Base-by-base conservation (phyloP, 2,113 vertebrate genomes). In the Panthera tigris region DNA sequence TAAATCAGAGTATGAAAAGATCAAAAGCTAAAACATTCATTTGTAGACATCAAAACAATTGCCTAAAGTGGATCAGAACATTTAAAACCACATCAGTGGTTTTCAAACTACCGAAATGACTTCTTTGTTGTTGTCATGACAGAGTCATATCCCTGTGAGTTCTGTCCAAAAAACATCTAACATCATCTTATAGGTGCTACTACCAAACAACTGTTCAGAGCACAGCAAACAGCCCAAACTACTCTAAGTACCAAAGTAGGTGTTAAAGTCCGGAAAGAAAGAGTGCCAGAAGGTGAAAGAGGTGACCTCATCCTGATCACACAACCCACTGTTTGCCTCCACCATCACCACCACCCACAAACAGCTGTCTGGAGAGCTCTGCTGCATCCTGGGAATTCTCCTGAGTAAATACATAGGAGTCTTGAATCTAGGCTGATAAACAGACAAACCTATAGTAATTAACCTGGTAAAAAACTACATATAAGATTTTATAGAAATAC, bases 231-330 rank as follows among this genome's bases (percentile, higher is more conserved):
- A 93, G 80, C 31, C 80, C 79, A 96, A 89, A 89, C 45, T 69
- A 36, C 73, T 96, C 41, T 95, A 94, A 95, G 45, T 88, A 94
- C 85, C 85, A 86, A 97, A 96, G 93, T 69, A 98, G 96, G 96
- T 97, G 82, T 97, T 95, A 83, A 93, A 65, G 80, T 96, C 97
- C 96, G 96, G 98, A 98, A 98, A 97, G 94, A 91, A 92, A 96
- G 33, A 87, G 52, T 69, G 85, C 89, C 91, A 98, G 81, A 95
- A 95, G 83, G 86, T 96, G 65, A 69, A 96, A 95, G 90, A 74
- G 79, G 73, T 96, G 96, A 98, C 89, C 93, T 97, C 96, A 97
- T 71, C 89, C 91, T 89, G 95, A 74, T 91, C 97, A 94, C 74
- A 96, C 96, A 97, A 83, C 95, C 96, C 96, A 96, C 96, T 95